Conservation (phyloP, 1,140 invertebrate species). For the Drosophila lowei region DNA sequence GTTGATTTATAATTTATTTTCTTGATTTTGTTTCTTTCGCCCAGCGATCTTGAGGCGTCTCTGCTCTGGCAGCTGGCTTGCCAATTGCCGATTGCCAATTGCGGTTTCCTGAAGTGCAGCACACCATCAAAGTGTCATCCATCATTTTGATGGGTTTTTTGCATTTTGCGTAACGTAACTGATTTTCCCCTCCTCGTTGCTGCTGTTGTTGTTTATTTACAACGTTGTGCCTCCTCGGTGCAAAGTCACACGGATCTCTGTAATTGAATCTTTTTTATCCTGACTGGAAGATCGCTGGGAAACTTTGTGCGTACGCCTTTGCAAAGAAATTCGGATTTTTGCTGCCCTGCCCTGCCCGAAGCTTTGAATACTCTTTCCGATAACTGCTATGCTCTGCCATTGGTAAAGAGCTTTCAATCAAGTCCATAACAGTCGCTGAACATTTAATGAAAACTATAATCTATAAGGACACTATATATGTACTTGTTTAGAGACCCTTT, state of each 20-base stretch:
- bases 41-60: conserved; percentile 25
- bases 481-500: neutral
- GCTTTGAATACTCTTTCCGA: conserved; percentile 1
- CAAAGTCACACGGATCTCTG: conserved; percentile 65
- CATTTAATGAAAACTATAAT: too few relatives aligned
- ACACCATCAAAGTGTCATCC: conserved; percentile 76
- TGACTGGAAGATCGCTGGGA: conserved; percentile 60
- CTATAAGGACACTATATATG: neutral
- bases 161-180: conserved; percentile 55
- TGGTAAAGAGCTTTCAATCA: neutral
- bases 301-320: conserved; percentile 21
- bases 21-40: conserved; percentile 66
- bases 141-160: conserved; percentile 72
- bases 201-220: conserved; percentile 62
- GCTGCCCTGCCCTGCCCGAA: neutral
- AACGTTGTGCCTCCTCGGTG: conserved; percentile 49
- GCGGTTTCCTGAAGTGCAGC: conserved; percentile 69
- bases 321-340: neutral
- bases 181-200: conserved; percentile 2
- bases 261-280: conserved; percentile 81
- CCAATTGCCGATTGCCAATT: conserved; percentile 58
- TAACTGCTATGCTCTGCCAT: too few relatives aligned
- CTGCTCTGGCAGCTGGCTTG: conserved; percentile 52
- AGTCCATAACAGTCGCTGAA: neutral
- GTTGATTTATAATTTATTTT: conserved; percentile 80